These are phyloP conservation scores for Chrysemys picta DNA, from an alignment of 2,113 vertebrate species.

Conservation along the genomic window DNA sequence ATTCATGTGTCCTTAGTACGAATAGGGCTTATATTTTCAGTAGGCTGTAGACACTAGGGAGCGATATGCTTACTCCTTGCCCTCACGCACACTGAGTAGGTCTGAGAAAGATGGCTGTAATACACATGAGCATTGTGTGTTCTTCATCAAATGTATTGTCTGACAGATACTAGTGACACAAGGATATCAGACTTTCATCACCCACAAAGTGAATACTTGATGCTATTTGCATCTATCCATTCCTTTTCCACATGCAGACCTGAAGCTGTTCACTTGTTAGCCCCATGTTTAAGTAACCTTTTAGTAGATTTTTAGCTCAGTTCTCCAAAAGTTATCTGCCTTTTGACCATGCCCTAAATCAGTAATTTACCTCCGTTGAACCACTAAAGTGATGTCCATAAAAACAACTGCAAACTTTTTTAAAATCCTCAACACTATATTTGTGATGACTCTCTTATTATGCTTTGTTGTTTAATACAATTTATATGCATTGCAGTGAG, in stretches of 20 bases:
- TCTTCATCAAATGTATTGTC: background rate
- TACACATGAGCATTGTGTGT: background rate
- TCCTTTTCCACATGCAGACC: background rate
- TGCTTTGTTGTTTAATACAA: background rate
- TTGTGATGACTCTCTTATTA: background rate
- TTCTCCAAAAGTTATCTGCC: background rate
- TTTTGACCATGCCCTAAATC: background rate
- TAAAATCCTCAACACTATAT: background rate
- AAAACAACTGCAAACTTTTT: background rate
- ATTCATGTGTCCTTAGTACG: background rate
- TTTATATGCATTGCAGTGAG: background rate
- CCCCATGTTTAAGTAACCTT: background rate
- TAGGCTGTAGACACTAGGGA: background rate
- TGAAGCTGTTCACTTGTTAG: background rate
- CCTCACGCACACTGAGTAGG: background rate
- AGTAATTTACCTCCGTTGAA: background rate
- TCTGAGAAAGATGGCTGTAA: background rate
- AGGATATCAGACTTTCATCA: background rate
- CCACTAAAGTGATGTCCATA: background rate
- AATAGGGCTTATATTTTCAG: background rate
- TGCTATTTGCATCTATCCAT: background rate
- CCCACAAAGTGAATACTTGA: background rate
- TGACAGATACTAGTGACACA: background rate
- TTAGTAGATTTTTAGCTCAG: conserved; percentile 13
- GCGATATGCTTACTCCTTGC: background rate